Base-by-base conservation (phyloP, 2,888 invertebrate genomes). In the Tromatobia lineatoria region DNA sequence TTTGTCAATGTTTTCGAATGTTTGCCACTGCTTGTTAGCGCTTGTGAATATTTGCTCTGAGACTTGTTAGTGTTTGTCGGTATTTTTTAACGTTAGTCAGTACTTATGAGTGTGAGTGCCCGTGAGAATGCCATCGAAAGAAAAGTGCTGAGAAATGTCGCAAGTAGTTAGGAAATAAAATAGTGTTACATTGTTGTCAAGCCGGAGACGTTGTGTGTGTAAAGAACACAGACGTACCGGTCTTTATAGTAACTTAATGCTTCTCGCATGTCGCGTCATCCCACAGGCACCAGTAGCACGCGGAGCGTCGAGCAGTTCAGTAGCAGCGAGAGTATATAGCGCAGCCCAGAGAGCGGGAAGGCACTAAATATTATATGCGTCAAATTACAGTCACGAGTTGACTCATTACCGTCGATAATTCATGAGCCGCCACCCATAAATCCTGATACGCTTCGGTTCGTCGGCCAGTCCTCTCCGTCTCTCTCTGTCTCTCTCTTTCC, bases 371-470 rank as follows among this genome's bases (percentile, higher is more conserved):
- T 86, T 85, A 85, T 82, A 85, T 85, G 85, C 83, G 77, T 81
- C 81, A 85, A 86, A 87, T 87, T 86, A 87, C 83, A 82, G 82
- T 83, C 82, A 82, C 71, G 81, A 84, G 83, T 84, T 85, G 82
- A 83, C 87, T 87, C 87, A 87, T 87, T 87, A 87, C 80, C 85
- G 75, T 86, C 85, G 82, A 87, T 87, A 87, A 86, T 87, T 85
- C 85, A 87, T 85, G 82, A 82, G 69, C 82, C 82, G 76, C 75
- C 83, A 85, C 74, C 85, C 71, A 85, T 85, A 86, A 86, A 87
- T 87, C 70, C 80, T 80, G 78, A 83, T 83, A 85, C 79, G 82
- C 80, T 82, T 71, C 75, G 78, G 75, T 73, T 83, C 80, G 77
- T 83, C 80, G 77, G 73, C 83, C 67, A 83, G 73, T 71, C 70